A percentile compares a stretch with the other conserved stretches of the same genome.
phyloP scores from a whole-genome alignment of 1,140 invertebrate species.

The Drosophila lacteicornis region DNA sequence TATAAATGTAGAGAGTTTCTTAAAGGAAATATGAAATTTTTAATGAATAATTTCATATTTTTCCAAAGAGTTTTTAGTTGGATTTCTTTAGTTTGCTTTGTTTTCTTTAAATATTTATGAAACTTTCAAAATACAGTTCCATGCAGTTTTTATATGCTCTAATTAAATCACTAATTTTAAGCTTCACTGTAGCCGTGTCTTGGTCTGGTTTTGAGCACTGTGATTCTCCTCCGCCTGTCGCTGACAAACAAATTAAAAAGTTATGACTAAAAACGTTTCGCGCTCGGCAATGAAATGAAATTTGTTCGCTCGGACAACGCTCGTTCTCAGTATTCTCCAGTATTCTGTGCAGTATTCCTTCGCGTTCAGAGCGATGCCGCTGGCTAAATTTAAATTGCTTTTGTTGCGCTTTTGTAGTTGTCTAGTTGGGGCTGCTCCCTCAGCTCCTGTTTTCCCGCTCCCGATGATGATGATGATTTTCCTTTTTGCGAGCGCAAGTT shows the following conservation, averaged over 20 bases:
- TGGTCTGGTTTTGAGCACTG: slow-evolving; percentile 3
- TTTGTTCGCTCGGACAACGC: slow-evolving; percentile 64
- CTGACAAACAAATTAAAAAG: slow-evolving; percentile 83
- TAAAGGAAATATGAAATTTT: too few relatives aligned
- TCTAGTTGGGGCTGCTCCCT: slow-evolving; percentile 41
- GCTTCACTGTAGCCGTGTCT: slow-evolving; percentile 3
- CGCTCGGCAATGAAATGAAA: slow-evolving; percentile 67
- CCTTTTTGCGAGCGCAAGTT: slow-evolving; percentile 74
- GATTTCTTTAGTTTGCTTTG: too few relatives aligned
- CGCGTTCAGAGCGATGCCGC: slow-evolving; percentile 40
- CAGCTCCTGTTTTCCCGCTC: slow-evolving; percentile 13
- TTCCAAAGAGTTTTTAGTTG: too few relatives aligned
- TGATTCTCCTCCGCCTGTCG: slow-evolving; percentile 51
- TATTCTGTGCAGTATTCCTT: slow-evolving; percentile 19
- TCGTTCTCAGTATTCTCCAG: slow-evolving; percentile 20
- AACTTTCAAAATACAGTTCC: too few relatives aligned
- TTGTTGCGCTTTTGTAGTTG: slow-evolving; percentile 81
- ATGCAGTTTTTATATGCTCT: background rate
- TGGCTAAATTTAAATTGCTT: slow-evolving; percentile 81
- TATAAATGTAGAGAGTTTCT: too few relatives aligned
- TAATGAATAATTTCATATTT: too few relatives aligned
- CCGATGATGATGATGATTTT: slow-evolving; percentile 75
- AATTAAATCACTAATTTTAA: background rate
- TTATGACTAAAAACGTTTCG: slow-evolving; percentile 77
- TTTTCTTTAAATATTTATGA: too few relatives aligned